Percentiles rank a stretch among this genome's conserved stretches.
phyloP scores from a whole-genome alignment of 2,113 vertebrate genomes.

The Sterna hirundo region DNA sequence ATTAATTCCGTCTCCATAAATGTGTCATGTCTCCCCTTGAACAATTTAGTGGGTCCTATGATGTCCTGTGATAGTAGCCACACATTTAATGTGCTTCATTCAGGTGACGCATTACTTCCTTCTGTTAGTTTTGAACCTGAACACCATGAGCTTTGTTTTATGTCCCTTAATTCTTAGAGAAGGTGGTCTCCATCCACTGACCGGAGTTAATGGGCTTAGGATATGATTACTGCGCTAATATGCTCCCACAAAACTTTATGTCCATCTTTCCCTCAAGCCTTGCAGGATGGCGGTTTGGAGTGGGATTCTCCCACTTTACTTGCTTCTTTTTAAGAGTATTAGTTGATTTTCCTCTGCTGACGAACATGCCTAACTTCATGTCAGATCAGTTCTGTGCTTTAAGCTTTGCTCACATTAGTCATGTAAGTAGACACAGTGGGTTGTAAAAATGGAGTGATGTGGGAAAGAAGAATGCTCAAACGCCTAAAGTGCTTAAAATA shows the following conservation, averaged over 20 bases:
- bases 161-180: neutral
- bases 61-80: neutral
- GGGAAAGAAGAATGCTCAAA: neutral
- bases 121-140: neutral
- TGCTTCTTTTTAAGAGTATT: neutral
- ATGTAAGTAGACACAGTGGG: neutral
- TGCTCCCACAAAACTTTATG: neutral
- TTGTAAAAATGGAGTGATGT: neutral
- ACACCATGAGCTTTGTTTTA: neutral
- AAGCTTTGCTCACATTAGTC: neutral
- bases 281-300: neutral
- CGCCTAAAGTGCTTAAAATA: neutral
- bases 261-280: rapidly evolving
- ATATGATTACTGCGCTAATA: neutral
- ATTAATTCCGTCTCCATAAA: neutral
- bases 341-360: neutral
- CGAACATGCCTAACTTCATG: neutral
- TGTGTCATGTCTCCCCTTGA: neutral
- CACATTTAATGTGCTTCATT: neutral
- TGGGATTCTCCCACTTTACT: neutral
- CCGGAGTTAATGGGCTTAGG: neutral
- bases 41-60: neutral
- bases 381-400: neutral
- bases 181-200: neutral
- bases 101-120: neutral